phyloP scores from a whole-genome alignment of 2,888 invertebrate species.

The Automeris io region DNA sequence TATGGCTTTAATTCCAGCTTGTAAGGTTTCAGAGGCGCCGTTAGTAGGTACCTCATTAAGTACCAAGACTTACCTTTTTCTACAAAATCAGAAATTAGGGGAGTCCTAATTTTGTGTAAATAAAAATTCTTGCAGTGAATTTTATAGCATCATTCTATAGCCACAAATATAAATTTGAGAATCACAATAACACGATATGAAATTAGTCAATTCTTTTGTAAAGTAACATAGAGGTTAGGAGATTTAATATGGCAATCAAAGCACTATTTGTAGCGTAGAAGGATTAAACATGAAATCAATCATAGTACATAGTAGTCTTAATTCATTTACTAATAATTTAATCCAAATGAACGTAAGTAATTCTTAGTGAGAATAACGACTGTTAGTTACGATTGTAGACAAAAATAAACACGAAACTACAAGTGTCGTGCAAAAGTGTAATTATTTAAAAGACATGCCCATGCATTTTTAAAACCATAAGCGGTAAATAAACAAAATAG shows the following conservation, averaged over 20 bases:
- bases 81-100: neutral
- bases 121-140: no score
- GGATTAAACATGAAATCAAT: no score
- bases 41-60: neutral
- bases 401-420: conserved; percentile 6
- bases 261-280: no score
- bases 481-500: conserved; percentile 25
- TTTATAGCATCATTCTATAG: no score
- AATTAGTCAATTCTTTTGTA: no score
- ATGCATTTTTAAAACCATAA: conserved; percentile 36
- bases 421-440: conserved; percentile 18
- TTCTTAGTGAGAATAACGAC: neutral
- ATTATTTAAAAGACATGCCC: conserved; percentile 32
- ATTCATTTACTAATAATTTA: neutral
- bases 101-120: no score
- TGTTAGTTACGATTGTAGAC: neutral
- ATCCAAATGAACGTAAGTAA: neutral
- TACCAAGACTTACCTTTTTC: neutral
- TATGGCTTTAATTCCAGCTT: conserved; percentile 23
- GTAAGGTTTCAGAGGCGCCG: neutral
- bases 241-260: no score
- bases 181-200: no score
- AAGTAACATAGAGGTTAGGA: no score
- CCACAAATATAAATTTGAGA: no score
- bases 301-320: no score